These are phyloP conservation scores for Blastobasis adustella DNA, from an alignment of 2,888 invertebrate species.

Conservation along the genomic window DNA sequence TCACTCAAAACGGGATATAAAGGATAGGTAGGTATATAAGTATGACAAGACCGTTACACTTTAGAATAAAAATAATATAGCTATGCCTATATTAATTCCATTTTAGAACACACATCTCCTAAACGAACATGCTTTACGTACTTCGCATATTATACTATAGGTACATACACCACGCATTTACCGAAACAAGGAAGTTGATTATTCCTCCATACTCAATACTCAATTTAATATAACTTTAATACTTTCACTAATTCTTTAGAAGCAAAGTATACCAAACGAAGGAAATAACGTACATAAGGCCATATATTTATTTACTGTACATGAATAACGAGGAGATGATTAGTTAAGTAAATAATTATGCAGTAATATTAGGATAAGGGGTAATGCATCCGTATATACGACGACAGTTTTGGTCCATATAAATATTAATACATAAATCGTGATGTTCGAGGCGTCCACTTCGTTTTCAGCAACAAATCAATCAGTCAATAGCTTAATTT, in stretches of 20 bases:
- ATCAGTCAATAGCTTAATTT: background rate
- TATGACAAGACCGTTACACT: slow-evolving; percentile 41
- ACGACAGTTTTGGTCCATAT: slow-evolving; percentile 73
- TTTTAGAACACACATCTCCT: slow-evolving; percentile 61
- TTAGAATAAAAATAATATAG: slow-evolving; percentile 33
- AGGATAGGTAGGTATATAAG: slow-evolving; percentile 37
- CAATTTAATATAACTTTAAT: slow-evolving; percentile 35
- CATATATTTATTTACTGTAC: slow-evolving; percentile 70
- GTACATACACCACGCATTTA: slow-evolving; percentile 46
- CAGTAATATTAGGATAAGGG: slow-evolving; percentile 67
- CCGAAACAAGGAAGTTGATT: slow-evolving; percentile 27
- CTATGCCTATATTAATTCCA: slow-evolving; percentile 50
- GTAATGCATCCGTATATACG: slow-evolving; percentile 69
- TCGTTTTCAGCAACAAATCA: slow-evolving; percentile 1
- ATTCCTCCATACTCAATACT: slow-evolving; percentile 22
- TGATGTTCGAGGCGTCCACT: slow-evolving; percentile 15
- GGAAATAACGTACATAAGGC: slow-evolving; percentile 72
- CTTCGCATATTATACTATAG: slow-evolving; percentile 35
- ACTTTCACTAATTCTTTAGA: slow-evolving; percentile 46
- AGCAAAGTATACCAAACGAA: slow-evolving; percentile 53
- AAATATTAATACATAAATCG: slow-evolving; percentile 68
- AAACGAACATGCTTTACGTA: slow-evolving; percentile 50
- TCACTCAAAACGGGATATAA: slow-evolving; percentile 50
- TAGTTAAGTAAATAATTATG: slow-evolving; percentile 66
- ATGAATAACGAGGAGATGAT: slow-evolving; percentile 71